These are phyloP conservation scores for Tringa solitaria DNA, from an alignment of 2,113 vertebrate species.

Conservation along the genomic window DNA sequence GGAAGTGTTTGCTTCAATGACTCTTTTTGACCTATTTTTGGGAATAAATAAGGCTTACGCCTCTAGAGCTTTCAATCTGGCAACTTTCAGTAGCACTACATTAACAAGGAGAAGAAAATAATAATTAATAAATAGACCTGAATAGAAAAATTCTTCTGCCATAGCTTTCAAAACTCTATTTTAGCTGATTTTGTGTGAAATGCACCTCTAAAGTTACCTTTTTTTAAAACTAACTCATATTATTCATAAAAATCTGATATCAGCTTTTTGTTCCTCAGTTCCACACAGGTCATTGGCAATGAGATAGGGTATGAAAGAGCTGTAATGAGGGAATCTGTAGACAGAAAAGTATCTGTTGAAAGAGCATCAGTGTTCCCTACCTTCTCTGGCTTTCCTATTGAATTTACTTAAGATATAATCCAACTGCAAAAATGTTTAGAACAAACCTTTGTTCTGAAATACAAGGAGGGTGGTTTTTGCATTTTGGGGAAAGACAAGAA, in stretches of 20 bases:
- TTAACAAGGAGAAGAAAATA: slow-evolving; percentile 1
- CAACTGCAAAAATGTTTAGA: not conserved
- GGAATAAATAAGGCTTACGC: slow-evolving; percentile 41
- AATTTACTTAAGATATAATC: not conserved
- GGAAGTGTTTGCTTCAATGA: slow-evolving; percentile 34
- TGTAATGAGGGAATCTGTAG: not conserved
- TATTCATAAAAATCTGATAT: not conserved
- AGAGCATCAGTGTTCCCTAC: not conserved
- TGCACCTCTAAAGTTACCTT: not conserved
- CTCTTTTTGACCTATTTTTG: slow-evolving; percentile 38
- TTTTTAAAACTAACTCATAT: not conserved
- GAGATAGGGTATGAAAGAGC: not conserved
- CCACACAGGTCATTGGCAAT: not conserved
- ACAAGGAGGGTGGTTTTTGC: not conserved
- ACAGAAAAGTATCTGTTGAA: not conserved
- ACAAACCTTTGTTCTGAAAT: not conserved
- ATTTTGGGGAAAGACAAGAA: not conserved
- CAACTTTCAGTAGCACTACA: not conserved
- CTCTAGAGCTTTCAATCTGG: slow-evolving; percentile 36
- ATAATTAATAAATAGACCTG: not conserved
- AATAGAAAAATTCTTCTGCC: not conserved
- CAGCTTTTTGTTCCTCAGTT: not conserved
- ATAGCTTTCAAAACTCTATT: not conserved
- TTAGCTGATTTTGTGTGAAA: not conserved
- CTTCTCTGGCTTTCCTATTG: not conserved